These are phyloP conservation scores for Antrozous pallidus DNA, from an alignment of 2,797 vertebrate species.

Conservation along the genomic window DNA sequence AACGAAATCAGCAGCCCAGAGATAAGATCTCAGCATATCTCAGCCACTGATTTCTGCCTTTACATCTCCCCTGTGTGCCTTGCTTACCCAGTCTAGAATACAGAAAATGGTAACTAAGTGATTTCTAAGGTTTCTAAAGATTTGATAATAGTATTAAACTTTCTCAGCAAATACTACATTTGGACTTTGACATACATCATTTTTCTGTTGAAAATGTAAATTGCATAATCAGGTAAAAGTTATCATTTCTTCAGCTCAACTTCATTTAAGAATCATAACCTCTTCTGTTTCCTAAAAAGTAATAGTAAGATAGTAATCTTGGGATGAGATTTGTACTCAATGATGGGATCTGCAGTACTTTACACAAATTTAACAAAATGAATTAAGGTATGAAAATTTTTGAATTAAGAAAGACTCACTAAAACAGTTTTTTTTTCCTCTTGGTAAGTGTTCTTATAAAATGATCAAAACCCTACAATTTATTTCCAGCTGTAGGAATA, in stretches of 20 bases:
- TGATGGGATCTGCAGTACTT: not conserved
- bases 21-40: not conserved
- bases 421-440: not conserved
- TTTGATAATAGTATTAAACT: not conserved
- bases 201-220: not conserved
- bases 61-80: not conserved
- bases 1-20: not conserved
- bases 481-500: slow-evolving; percentile 10
- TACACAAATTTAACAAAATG: slow-evolving; percentile 19
- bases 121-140: not conserved
- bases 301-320: not conserved
- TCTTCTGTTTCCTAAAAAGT: slow-evolving; percentile 13
- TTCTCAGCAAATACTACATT: not conserved
- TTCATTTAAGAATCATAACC: slow-evolving; percentile 15
- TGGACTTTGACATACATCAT: not conserved
- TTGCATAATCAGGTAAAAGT: not conserved
- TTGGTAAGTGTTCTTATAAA: not conserved
- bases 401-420: slow-evolving; percentile 9
- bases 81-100: not conserved
- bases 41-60: not conserved
- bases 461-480: not conserved
- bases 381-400: not conserved
- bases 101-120: not conserved
- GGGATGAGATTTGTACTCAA: not conserved
- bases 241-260: not conserved